Evolutionary conservation across 2,797 vertebrate genomes (phyloP).

Genomic region (Distichodus sexfasciatus): DNA sequence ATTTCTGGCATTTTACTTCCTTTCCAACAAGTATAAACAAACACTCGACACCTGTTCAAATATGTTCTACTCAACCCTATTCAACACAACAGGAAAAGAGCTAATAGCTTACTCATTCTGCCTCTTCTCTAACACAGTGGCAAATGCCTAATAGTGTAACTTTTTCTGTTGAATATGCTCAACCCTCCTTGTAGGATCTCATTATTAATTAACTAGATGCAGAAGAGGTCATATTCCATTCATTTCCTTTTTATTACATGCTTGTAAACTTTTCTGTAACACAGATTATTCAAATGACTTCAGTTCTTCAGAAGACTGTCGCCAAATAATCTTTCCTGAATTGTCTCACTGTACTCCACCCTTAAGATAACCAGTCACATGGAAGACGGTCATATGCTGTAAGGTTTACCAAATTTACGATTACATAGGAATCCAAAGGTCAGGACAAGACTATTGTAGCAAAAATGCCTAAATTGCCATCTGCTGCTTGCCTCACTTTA

Average conservation of each 20-base stretch:
- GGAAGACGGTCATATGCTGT: not conserved
- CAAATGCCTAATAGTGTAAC: slow-evolving; percentile 56
- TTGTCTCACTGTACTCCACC: not conserved
- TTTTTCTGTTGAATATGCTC: slow-evolving; percentile 52
- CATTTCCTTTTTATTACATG: not conserved
- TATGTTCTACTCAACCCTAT: slow-evolving; percentile 25
- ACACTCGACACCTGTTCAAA: slow-evolving; percentile 38
- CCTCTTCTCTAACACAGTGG: slow-evolving; percentile 47
- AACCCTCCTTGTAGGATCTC: slow-evolving; percentile 51
- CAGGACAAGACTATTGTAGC: not conserved
- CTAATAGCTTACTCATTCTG: slow-evolving; percentile 74
- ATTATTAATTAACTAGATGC: slow-evolving; percentile 72
- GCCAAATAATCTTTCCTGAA: not conserved
- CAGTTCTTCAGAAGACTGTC: not conserved
- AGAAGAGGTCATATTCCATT: slow-evolving; percentile 19
- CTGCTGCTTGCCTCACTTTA: not conserved
- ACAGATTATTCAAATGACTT: not conserved
- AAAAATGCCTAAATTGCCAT: not conserved
- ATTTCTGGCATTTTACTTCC: not conserved
- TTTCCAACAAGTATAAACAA: not conserved
- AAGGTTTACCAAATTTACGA: not conserved
- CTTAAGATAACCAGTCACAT: not conserved
- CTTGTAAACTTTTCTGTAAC: not conserved
- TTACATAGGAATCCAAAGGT: not conserved
- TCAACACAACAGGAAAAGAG: slow-evolving; percentile 48